phyloP scores from a whole-genome alignment of 2,113 vertebrate species.

The Trichechus manatus region DNA sequence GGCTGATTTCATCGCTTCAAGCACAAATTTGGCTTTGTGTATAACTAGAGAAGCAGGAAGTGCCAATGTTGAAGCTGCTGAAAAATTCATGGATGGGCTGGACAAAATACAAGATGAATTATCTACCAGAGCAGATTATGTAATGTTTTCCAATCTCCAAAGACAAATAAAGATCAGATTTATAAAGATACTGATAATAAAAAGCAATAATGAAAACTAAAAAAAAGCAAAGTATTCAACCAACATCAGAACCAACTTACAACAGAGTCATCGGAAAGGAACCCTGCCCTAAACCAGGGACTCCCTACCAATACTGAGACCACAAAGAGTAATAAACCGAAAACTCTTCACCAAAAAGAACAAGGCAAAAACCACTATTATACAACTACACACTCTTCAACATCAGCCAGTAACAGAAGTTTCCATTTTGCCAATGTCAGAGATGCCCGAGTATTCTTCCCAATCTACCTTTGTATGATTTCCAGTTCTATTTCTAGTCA shows the following conservation, averaged over 20 bases:
- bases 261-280: neutral
- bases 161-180: neutral
- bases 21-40: neutral
- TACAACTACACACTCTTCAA: neutral
- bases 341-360: slow-evolving; percentile 32
- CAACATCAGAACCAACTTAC: neutral
- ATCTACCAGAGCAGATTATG: neutral
- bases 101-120: neutral
- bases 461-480: neutral
- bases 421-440: neutral
- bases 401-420: slow-evolving; percentile 10
- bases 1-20: neutral
- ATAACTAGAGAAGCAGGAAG: neutral
- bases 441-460: neutral
- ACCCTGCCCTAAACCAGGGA: neutral
- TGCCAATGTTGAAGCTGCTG: neutral
- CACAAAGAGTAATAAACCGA: neutral
- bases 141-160: neutral
- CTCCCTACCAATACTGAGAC: neutral
- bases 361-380: neutral
- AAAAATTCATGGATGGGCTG: neutral
- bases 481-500: neutral
- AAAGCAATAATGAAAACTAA: neutral
- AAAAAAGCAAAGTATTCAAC: neutral
- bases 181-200: neutral